Conservation (phyloP, 2,113 vertebrate species). For the Heloderma charlesbogerti region DNA sequence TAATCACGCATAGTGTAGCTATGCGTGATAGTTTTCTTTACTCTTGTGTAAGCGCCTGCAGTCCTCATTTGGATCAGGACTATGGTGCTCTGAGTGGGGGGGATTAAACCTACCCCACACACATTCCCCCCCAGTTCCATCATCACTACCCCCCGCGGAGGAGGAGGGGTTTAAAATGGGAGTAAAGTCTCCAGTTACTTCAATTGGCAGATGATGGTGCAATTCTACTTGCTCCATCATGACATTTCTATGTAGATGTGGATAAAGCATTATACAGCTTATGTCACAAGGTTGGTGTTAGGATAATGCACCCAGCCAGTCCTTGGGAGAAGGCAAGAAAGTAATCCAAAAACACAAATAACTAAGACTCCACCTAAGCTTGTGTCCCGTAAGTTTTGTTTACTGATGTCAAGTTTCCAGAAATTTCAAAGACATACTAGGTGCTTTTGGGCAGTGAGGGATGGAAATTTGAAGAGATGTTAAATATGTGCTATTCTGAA, state of each 20-base stretch:
- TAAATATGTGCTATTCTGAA: neutral
- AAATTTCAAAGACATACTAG: neutral
- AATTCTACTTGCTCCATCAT: neutral
- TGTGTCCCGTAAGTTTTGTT: neutral
- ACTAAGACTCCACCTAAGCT: neutral
- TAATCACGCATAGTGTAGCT: too few species aligned
- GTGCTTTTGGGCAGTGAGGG: neutral
- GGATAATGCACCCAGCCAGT: neutral
- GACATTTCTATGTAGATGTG: neutral
- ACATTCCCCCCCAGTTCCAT: too few species aligned
- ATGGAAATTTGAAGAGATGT: too few species aligned
- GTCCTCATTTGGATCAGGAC: too few species aligned
- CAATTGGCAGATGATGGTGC: too few species aligned
- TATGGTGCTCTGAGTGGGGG: too few species aligned
- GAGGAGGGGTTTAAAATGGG: too few species aligned
- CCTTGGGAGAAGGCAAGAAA: neutral
- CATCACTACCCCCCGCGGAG: too few species aligned
- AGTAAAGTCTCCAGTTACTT: too few species aligned
- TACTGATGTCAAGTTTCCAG: neutral
- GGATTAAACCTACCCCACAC: too few species aligned
- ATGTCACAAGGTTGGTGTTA: neutral
- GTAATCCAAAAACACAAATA: neutral
- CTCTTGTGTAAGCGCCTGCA: too few species aligned
- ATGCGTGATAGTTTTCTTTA: too few species aligned
- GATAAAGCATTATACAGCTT: neutral